Base-by-base conservation (phyloP, 2,888 invertebrate species). In the Peribatodes rhomboidaria region DNA sequence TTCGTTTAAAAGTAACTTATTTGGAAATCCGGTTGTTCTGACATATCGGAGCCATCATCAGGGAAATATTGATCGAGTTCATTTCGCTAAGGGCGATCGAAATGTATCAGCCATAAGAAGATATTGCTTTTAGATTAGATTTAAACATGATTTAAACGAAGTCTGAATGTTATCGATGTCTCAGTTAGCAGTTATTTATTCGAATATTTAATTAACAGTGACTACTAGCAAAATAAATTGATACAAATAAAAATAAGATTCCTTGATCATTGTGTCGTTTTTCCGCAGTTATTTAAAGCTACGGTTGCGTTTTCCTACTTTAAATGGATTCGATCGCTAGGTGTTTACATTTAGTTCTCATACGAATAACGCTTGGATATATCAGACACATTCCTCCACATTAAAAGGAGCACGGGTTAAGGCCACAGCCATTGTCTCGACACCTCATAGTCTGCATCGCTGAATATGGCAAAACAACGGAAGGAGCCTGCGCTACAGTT, bases 401-500 rank as follows among this genome's bases (percentile, higher is more conserved):
- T 44, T n/a, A 50, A 50, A 62, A 62, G 42, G 49, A 50, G 37
- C 20, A 35, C 61, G 27, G 55, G 55, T 37, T 22, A 58, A 53
- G 63, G 58, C 33, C 39, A 56, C n/a, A 33, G 20, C 44, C 46
- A 60, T 61, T 52, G 65, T 69, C 58, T 66, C 66, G 71, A 73
- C 71, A 73, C 63, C 65, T 68, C 59, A 61, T 67, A 68, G 63
- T 64, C 67, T 65, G 71, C 69, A 63, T 67, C 62, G 64, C 71
- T 71, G 65, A 58, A 77, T 81, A 81, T 76, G 81, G 80, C 67
- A 66, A 77, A 79, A 82, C 79, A 83, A 80, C 82, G 78, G 78
- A 80, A 82, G 80, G 80, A 76, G 75, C 68, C 69, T 76, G 77
- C 75, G 74, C 73, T 83, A 89, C 87, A 85, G 89, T 89, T 89